Base-by-base conservation (phyloP, 2,888 invertebrate species). In the Galeruca laticollis region DNA sequence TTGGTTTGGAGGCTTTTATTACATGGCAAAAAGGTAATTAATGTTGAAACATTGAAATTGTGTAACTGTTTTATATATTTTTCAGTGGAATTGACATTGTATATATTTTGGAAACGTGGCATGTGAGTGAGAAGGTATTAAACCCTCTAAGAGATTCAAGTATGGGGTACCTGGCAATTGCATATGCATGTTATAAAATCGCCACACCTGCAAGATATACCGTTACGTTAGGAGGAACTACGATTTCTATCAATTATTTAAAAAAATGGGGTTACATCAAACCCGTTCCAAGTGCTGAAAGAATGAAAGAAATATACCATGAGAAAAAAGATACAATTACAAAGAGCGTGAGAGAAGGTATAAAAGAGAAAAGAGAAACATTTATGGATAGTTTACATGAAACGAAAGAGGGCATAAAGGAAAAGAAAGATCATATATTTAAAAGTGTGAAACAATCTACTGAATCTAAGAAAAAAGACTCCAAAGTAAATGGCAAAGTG, bases 181-280 rank as follows among this genome's bases (percentile, higher is more conserved):
- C 97, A 0, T 95, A 97, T 86, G 93, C 96, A 51, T 88, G 98
- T 78, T 99, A 98, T 85, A 99, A 99, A 88, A 88, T 99, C 76
- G 92, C 92, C 33, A 95, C 97, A 9, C 98, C 98, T 2, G 85
- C 94, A 13, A 88, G 98, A 77, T 98, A 98, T 86, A 93, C 96
- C n/a, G 92, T 97, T 1, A 98, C 98, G 60, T 84, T 98, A 82
- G 95, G 94, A 77, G 94, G 95, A 56, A 96, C 97, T 20, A 96
- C 96, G 18, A 85, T 93, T 82, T 91, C 94, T 8, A 96, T 97
- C 69, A 94, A 90, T 79, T 93, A 92, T 80, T 87, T 98, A 75
- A 92, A 91, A 77, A 89, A 90, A 78, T 88, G 91, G 83, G 97
- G 97, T 60, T 92, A 92, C 84, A 93, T 96, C 70, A 93, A 92